Evolutionary conservation across 2,888 invertebrate species (phyloP).

Genomic region (Anarsia innoxiella): DNA sequence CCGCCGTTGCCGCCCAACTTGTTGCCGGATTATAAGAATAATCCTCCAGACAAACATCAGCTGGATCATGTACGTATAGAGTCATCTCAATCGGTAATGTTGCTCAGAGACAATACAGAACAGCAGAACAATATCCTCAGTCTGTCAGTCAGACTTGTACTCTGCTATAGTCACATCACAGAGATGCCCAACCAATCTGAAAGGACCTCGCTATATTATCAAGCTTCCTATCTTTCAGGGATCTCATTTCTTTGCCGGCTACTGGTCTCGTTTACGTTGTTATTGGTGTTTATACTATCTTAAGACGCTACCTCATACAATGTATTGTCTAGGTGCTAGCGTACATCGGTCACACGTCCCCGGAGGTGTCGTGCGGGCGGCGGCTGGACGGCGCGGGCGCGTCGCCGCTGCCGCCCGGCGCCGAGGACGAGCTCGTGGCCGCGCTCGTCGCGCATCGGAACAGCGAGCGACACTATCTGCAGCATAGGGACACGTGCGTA

Average conservation of each 20-base stretch:
- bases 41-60: slow-evolving; percentile 92
- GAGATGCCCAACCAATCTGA: too few species aligned
- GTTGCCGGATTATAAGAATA: slow-evolving; percentile 86
- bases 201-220: too few species aligned
- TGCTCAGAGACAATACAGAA: background rate
- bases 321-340: slow-evolving; percentile 93
- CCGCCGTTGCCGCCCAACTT: slow-evolving; percentile 81
- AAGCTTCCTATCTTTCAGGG: too few species aligned
- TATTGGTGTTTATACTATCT: too few species aligned
- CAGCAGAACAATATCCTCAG: background rate
- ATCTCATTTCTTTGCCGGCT: too few species aligned
- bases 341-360: slow-evolving; percentile 93
- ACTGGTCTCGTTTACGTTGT: too few species aligned
- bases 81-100: background rate
- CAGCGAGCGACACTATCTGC: slow-evolving; percentile 84
- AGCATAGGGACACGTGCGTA: slow-evolving; percentile 45
- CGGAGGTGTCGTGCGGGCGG: slow-evolving; percentile 85
- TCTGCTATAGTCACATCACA: too few species aligned
- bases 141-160: too few species aligned
- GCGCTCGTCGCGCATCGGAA: slow-evolving; percentile 89
- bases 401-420: slow-evolving; percentile 82
- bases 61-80: slow-evolving; percentile 86
- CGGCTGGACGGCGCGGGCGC: slow-evolving; percentile 87
- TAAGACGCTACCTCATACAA: too few species aligned
- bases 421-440: slow-evolving; percentile 90